Conservation (phyloP, 2,113 vertebrate genomes). For the Progne subis region DNA sequence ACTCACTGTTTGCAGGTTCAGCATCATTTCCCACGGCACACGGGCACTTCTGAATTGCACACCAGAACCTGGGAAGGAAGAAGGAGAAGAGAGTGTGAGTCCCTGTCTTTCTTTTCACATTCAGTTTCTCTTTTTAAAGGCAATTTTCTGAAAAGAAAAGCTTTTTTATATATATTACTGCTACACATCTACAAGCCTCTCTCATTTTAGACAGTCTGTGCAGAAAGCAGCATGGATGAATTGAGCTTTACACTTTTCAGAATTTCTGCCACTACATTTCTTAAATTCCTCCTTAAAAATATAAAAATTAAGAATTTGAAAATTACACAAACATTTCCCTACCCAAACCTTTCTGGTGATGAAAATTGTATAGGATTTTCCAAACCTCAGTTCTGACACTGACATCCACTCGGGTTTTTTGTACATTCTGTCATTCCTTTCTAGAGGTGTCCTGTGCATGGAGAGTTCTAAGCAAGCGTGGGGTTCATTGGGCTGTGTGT, state of each 20-base stretch:
- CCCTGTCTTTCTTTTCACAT: background rate
- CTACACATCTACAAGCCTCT: background rate
- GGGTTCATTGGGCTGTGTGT: background rate
- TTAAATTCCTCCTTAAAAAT: background rate
- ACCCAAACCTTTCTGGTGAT: background rate
- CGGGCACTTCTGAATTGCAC: too few relatives aligned
- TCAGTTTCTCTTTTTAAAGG: background rate
- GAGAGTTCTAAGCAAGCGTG: background rate
- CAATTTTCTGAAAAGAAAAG: background rate
- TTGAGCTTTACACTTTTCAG: background rate
- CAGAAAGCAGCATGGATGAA: background rate
- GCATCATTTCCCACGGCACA: background rate
- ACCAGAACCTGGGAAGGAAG: too few relatives aligned
- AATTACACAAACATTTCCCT: background rate
- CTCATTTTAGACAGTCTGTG: background rate
- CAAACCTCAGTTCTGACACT: background rate
- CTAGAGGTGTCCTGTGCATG: background rate
- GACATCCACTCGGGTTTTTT: background rate
- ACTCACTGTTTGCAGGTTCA: background rate
- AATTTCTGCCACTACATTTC: background rate
- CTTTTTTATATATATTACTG: background rate
- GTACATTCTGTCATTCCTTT: background rate
- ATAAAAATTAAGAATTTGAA: background rate
- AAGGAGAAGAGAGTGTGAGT: too few relatives aligned
- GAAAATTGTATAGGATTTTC: background rate